These are phyloP conservation scores for Aricia agestis DNA, from an alignment of 1,140 invertebrate genomes.

Conservation along the genomic window DNA sequence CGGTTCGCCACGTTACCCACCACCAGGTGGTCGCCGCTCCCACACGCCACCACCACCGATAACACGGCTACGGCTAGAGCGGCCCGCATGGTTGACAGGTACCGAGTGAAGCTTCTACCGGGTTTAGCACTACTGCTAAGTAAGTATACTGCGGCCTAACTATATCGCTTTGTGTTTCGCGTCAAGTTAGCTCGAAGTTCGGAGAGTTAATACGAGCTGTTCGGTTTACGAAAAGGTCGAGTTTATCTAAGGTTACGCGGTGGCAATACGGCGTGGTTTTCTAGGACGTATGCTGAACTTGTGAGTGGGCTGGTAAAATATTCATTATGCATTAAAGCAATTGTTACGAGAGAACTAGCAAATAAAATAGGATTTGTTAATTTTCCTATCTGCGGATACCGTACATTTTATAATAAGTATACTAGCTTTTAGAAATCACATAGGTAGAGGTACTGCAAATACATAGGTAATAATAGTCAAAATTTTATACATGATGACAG, in stretches of 20 bases:
- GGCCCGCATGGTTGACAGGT: conserved; percentile 25
- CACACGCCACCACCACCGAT: conserved; percentile 19
- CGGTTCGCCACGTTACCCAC: conserved; percentile 46
- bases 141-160: too few species aligned
- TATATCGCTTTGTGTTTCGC: neutral
- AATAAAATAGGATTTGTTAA: too few species aligned
- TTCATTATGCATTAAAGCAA: too few species aligned
- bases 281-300: neutral
- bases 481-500: too few species aligned
- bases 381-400: too few species aligned
- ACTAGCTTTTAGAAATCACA: too few species aligned
- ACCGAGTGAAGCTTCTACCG: neutral
- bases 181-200: neutral
- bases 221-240: neutral
- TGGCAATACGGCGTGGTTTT: neutral
- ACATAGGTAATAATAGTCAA: too few species aligned
- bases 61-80: conserved; percentile 18
- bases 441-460: too few species aligned
- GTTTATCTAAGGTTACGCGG: neutral
- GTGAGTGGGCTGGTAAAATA: neutral
- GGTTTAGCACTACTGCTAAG: too few species aligned
- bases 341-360: too few species aligned
- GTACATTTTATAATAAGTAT: too few species aligned
- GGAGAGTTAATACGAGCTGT: neutral
- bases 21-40: conserved; percentile 39